Evolutionary conservation across 2,888 invertebrate genomes (phyloP), one percentile per base, ranked within the genome.

Genomic region (Leptopilina myrica): DNA sequence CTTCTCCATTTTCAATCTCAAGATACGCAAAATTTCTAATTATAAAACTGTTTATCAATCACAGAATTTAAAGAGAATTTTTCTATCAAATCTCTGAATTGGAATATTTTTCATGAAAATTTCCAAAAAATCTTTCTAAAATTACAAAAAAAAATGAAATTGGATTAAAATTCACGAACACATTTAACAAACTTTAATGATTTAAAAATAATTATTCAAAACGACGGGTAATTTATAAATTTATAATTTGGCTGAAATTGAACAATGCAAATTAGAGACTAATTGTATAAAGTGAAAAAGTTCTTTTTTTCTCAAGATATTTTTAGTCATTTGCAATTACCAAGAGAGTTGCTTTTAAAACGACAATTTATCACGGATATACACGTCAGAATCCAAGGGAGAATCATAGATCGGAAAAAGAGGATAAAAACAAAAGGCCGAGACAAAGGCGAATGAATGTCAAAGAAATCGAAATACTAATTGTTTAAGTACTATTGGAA

Each of bases 391-490:
- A 33, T 33, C 12, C 8, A 20, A 56, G 9, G 49, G 5, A 40
- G 56, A 56, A 53, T 33, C 53, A 53, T 4, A 40, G 73, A 73
- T 73, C n/a, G 33, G 53, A 33, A 56, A 33, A 56, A 73, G 33
- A 14, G 14, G 53, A 73, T 69, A 73, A 73, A 73, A 73, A 53
- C 33, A n/a, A 56, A 49, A 33, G 73, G 33, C 73, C 56, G 14
- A 73, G 56, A 73, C 73, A 73, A 73, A 73, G 40, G 56, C 73
- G 15, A n/a, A 40, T n/a, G 73, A 59, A 73, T 73, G 56, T 73
- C 56, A 56, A 73, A 73, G 56, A 33, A 53, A 69, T 26, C 26
- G 33, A 69, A 49, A 56, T 26, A n/a, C 56, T 59, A 40, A 73
- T 73, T 73, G 33, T 59, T 73, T 56, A 73, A 59, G 49, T 33